Evolutionary conservation across 2,797 vertebrate species (phyloP), one percentile per base, ranked within the genome.

Genomic region (Austrolebias charrua): DNA sequence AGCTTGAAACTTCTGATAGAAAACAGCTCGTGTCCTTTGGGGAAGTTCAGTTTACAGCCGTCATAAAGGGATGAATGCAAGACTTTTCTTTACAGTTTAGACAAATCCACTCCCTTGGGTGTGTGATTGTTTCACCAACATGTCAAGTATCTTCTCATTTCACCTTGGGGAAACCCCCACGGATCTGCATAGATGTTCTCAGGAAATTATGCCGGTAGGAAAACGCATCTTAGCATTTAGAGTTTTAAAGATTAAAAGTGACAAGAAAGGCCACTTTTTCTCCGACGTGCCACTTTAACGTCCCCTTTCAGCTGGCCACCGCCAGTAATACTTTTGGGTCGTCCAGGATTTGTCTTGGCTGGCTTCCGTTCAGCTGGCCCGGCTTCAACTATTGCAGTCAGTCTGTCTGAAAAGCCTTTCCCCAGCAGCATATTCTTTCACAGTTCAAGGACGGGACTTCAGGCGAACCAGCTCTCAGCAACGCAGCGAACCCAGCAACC

Each of bases 381-480:
- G 65, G 65, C 77, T 82, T 89, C 86, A 90, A 85, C 89, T 84
- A 84, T 87, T 85, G 83, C 84, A 87, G 85, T 87, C 85, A 84
- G 82, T 81, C 85, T 55, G 80, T 84, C 82, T 89, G 82, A 88
- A 89, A 90, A 85, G 80, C 73, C 80, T 84, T 87, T 83, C 79
- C 75, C 87, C 78, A 63, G 76, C 80, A 84, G 86, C 86, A 81
- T 88, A 86, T 88, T 89, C 86, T 86, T 75, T 81, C 86, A 85
- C 86, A 86, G 86, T 90, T 92, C 87, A 90, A 91, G 91, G 90
- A 88, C 81, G 72, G 89, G 89, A 83, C 83, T 90, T 81, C 84
- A 76, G 86, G 86, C 83, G 73, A 84, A 84, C 78, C 73, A 73
- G 77, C 85, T 83, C 82, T 79, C 73, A 79, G 86, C 86, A 73